Evolutionary conservation across 1,140 invertebrate species (phyloP).

Genomic region (Samia ricini): DNA sequence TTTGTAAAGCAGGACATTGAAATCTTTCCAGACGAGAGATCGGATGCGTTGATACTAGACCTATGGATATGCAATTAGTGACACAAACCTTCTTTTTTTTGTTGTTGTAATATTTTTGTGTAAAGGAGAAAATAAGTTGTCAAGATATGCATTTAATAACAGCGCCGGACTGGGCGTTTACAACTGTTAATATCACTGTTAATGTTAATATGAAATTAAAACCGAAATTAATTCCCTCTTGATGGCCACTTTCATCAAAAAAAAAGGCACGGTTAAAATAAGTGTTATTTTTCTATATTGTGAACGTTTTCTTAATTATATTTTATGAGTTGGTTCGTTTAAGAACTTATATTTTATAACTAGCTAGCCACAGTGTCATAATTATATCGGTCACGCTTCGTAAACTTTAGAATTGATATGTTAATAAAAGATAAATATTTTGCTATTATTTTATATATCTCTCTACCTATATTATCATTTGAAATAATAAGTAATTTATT

Average conservation of each 20-base stretch:
- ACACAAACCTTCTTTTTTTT: slow-evolving; percentile 46
- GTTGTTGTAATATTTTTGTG: no score
- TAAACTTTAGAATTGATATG: slow-evolving; percentile 22
- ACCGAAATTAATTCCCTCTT: slow-evolving; percentile 2
- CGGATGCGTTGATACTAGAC: slow-evolving; percentile 65
- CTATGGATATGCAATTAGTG: slow-evolving; percentile 70
- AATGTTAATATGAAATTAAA: slow-evolving; percentile 12
- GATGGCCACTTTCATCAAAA: slow-evolving; percentile 9
- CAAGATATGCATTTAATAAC: slow-evolving; percentile 24
- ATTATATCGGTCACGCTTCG: slow-evolving; percentile 22
- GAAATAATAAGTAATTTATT: not conserved
- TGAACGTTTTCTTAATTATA: slow-evolving; percentile 14
- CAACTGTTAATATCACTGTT: slow-evolving; percentile 25
- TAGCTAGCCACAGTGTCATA: slow-evolving; percentile 9
- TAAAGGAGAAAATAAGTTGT: slow-evolving; percentile 41
- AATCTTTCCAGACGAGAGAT: slow-evolving; percentile 41
- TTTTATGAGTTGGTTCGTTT: slow-evolving; percentile 23
- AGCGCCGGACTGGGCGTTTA: slow-evolving; percentile 26
- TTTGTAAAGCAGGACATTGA: slow-evolving; percentile 13
- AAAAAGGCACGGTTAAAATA: not conserved
- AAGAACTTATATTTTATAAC: slow-evolving; percentile 13
- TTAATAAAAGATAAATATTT: slow-evolving; percentile 1
- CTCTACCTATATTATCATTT: no score
- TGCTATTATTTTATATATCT: not conserved
- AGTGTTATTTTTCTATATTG: slow-evolving; percentile 10